A percentile compares a stretch with the other conserved stretches of the same genome.
Conservation (phyloP, 30 jellyfish, hydroid and myxozoan genomes). For the Calvadosia cruxmelitensis region DNA sequence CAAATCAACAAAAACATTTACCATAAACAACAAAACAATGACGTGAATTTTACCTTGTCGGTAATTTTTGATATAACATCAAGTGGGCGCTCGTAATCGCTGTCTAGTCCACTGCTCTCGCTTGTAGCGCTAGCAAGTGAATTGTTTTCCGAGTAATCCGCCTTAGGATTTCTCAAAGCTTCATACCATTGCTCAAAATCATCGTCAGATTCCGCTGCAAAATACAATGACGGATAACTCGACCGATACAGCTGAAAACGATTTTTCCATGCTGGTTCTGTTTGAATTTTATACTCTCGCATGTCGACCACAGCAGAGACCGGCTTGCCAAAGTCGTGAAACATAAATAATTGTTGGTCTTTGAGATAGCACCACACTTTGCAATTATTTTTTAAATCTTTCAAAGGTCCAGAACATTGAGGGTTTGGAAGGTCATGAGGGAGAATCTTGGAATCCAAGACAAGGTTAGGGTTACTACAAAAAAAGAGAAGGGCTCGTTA, state of each 20-base stretch:
- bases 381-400: conserved; percentile 38
- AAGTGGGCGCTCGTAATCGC: not conserved
- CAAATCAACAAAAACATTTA: too few relatives aligned
- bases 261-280: conserved; percentile 2
- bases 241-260: conserved; percentile 40
- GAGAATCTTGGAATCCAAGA: not conserved
- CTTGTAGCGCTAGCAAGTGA: not conserved
- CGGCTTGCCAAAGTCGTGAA: conserved; percentile 58
- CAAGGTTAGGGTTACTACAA: not conserved
- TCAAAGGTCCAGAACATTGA: conserved; percentile 51
- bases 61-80: not conserved
- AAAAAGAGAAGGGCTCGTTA: not conserved
- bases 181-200: conserved; percentile 48
- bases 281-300: conserved; percentile 37
- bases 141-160: not conserved
- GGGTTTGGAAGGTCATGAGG: conserved; percentile 48
- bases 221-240: conserved; percentile 38
- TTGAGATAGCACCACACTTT: conserved; percentile 67
- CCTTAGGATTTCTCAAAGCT: conserved; percentile 58
- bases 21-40: too few relatives aligned
- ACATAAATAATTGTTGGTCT: conserved; percentile 34
- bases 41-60: not conserved
- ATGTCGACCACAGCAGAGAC: conserved; percentile 47
- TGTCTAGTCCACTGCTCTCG: not conserved
- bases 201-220: conserved; percentile 65